Percentiles rank a stretch among this genome's conserved stretches.
phyloP scores from a whole-genome alignment of 2,888 invertebrate species.

The Apodemia mormo region DNA sequence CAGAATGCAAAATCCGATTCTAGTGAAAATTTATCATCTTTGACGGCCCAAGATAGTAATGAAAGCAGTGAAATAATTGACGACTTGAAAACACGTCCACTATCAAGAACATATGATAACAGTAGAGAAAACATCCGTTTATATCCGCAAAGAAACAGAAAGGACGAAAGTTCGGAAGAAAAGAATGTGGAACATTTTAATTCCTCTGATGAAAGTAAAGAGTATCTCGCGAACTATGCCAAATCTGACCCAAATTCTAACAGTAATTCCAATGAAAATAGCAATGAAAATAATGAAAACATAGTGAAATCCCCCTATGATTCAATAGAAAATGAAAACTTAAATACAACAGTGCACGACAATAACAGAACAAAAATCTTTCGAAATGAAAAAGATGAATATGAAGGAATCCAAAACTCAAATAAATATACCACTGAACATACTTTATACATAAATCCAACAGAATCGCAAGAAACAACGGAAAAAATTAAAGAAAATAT shows the following conservation, averaged over 20 bases:
- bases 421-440: background rate
- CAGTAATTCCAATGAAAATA: slow-evolving; percentile 28
- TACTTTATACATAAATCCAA: background rate
- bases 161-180: slow-evolving; percentile 11
- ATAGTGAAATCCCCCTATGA: slow-evolving; percentile 16
- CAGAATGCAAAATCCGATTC: background rate
- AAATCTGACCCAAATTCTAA: slow-evolving; percentile 11
- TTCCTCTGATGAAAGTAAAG: slow-evolving; percentile 19
- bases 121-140: background rate
- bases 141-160: background rate
- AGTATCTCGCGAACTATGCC: background rate
- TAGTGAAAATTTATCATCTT: background rate
- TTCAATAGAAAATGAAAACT: background rate
- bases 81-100: background rate
- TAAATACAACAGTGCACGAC: background rate
- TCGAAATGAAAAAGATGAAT: slow-evolving; percentile 20
- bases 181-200: background rate
- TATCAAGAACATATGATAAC: background rate
- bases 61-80: slow-evolving; percentile 14
- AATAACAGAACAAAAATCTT: background rate
- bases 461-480: background rate
- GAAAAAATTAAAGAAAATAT: background rate
- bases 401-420: slow-evolving; percentile 17
- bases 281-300: slow-evolving; percentile 30
- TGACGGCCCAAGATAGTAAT: background rate